Evolutionary conservation across 2,113 vertebrate species (phyloP).

Genomic region (Suncus etruscus): DNA sequence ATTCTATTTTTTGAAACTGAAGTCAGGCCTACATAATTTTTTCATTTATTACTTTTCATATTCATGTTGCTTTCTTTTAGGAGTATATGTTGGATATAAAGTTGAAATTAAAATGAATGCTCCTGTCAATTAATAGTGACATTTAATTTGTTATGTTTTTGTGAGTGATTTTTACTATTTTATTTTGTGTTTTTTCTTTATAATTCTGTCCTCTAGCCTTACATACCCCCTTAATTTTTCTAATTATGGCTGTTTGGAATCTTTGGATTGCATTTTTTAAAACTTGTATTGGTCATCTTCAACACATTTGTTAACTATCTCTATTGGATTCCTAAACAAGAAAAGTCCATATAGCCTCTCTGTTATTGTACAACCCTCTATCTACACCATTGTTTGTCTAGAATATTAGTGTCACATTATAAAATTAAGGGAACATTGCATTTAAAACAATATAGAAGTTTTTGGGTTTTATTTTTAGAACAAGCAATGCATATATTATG

Average conservation of each 20-base stretch:
- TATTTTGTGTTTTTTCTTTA: constrained; percentile 12
- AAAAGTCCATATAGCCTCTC: background rate
- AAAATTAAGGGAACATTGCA: background rate
- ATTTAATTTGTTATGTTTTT: background rate
- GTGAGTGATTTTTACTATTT: constrained; percentile 24
- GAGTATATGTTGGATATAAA: background rate
- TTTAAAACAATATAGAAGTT: too few relatives aligned
- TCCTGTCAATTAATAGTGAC: background rate
- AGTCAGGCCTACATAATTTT: background rate
- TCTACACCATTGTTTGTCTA: background rate
- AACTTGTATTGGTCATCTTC: background rate
- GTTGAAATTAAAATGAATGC: constrained; percentile 32
- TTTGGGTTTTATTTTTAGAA: too few relatives aligned
- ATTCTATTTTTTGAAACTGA: background rate
- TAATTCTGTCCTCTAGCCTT: background rate
- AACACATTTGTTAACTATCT: background rate
- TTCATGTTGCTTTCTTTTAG: constrained; percentile 24
- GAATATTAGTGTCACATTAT: background rate
- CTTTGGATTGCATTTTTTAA: background rate
- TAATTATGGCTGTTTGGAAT: background rate
- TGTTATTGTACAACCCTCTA: background rate
- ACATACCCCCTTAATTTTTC: background rate
- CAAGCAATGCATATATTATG: too few relatives aligned
- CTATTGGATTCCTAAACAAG: background rate
- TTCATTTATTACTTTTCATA: background rate